Conservation (phyloP, 2,797 vertebrate species). For the Acanthis flammea region DNA sequence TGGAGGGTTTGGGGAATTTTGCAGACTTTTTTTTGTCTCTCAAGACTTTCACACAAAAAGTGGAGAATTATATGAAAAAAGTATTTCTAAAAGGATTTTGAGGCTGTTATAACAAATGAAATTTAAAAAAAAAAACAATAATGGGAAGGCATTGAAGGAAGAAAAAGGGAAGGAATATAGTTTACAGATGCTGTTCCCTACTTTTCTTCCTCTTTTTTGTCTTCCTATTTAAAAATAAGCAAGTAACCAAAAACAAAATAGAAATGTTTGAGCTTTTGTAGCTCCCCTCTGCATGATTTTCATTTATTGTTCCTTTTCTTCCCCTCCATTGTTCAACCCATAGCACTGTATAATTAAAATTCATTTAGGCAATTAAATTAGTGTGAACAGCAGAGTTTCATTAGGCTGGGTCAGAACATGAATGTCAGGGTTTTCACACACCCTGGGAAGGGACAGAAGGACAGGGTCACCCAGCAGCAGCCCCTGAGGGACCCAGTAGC, state of each 20-base stretch:
- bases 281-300: neutral
- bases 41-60: neutral
- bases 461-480: neutral
- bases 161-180: conserved; percentile 66
- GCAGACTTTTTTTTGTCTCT: neutral
- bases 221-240: conserved; percentile 68
- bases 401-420: neutral
- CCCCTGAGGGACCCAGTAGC: neutral
- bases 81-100: conserved; percentile 40
- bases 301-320: neutral
- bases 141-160: conserved; percentile 38
- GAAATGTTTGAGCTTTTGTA: conserved; percentile 49
- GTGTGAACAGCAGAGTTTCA: neutral
- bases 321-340: neutral
- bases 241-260: conserved; percentile 53
- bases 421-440: neutral
- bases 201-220: conserved; percentile 65
- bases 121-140: conserved; percentile 25
- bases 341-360: neutral
- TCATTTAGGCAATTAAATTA: neutral
- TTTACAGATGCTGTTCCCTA: conserved; percentile 67
- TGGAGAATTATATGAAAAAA: neutral
- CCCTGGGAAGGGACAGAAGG: neutral
- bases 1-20: neutral
- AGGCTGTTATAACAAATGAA: conserved; percentile 24